These are phyloP conservation scores for Micrastur ruficollis DNA, from an alignment of 2,797 vertebrate species.

Conservation along the genomic window DNA sequence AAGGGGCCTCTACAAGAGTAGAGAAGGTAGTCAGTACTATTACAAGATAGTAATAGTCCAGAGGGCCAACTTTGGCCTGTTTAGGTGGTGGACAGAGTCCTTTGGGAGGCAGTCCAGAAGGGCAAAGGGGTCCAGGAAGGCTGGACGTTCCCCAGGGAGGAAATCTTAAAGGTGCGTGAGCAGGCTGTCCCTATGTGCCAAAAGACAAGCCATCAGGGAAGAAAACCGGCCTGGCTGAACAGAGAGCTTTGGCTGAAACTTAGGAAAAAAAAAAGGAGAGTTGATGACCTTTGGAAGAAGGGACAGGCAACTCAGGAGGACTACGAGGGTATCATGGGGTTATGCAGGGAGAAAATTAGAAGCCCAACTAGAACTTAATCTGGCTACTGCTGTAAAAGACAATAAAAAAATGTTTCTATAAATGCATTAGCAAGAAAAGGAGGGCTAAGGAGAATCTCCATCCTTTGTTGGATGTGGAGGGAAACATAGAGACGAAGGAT, in stretches of 20 bases:
- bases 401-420: not conserved
- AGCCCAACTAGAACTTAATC: not conserved
- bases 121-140: not conserved
- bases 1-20: accelerated
- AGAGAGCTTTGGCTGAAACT: no score
- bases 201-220: no score
- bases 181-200: not conserved
- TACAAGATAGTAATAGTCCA: not conserved
- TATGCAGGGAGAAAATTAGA: not conserved
- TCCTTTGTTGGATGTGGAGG: no score
- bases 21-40: not conserved
- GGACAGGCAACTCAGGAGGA: not conserved
- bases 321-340: not conserved
- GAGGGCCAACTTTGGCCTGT: not conserved
- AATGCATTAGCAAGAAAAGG: not conserved
- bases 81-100: not conserved
- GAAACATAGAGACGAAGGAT: not conserved
- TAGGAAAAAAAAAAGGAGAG: not conserved
- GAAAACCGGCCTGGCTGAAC: no score
- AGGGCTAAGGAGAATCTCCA: not conserved
- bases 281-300: not conserved
- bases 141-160: not conserved
- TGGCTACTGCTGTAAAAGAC: not conserved
- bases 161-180: not conserved
- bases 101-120: not conserved